phyloP scores from a whole-genome alignment of 2,888 invertebrate genomes.

The Podabrus alpinus region DNA sequence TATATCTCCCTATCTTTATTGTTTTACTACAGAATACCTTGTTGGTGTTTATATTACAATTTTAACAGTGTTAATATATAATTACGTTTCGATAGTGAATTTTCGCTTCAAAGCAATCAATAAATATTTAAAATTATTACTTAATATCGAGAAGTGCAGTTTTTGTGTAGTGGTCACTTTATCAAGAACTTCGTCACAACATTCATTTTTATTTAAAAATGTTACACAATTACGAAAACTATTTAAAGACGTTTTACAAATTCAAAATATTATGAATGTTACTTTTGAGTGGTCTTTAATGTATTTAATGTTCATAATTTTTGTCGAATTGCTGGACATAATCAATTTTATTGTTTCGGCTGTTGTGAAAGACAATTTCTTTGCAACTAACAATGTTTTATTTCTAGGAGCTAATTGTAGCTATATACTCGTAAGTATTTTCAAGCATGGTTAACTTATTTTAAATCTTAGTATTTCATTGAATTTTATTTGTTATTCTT shows the following conservation, averaged over 20 bases:
- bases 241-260: neutral
- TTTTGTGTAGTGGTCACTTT: too few species aligned
- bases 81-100: neutral
- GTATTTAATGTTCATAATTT: neutral
- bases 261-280: neutral
- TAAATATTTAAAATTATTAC: neutral
- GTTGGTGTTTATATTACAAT: neutral
- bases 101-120: neutral
- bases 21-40: neutral
- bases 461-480: too few species aligned
- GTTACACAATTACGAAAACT: too few species aligned
- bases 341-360: too few species aligned
- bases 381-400: too few species aligned
- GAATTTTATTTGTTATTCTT: too few species aligned
- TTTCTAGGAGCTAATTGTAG: too few species aligned
- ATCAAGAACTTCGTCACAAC: neutral
- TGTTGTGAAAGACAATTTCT: too few species aligned
- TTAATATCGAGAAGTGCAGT: neutral
- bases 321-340: too few species aligned
- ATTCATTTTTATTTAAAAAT: neutral
- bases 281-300: neutral
- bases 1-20: neutral
- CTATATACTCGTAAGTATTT: too few species aligned
- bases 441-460: too few species aligned
- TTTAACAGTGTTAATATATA: neutral